Base-by-base conservation (phyloP, 2,888 invertebrate species). In the Leucophenga montana region DNA sequence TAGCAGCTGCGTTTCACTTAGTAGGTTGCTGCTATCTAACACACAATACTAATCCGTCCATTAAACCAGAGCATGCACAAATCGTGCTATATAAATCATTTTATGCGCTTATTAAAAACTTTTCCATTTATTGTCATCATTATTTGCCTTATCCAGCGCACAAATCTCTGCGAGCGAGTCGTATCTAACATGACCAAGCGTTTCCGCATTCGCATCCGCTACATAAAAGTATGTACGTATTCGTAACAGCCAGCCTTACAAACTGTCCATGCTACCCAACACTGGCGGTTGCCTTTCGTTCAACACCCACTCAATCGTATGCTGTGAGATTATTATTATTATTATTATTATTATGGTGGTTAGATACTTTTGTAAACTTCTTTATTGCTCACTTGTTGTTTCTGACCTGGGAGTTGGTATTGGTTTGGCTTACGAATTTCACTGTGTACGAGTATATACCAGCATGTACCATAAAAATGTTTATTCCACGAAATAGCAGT, bases 81-180 rank as follows among this genome's bases (percentile, higher is more conserved):
- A 65, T 20, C 59, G 64, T 71, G 73, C 75, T 68, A 73, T 74
- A 82, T 86, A 86, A 85, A 86, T 86, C 85, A 85, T 83, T 85
- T 85, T 83, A 86, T 79, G 80, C 77, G 81, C 82, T 82, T 84
- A 85, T 85, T 84, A 84, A 83, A 86, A 85, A 86, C 77, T 82
- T 86, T 85, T 85, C 78, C 84, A 85, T 85, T 86, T 85, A 86
- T 86, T 86, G 86, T 86, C 86, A 80, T 85, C 82, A 84, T 86
- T 82, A 46, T 64, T 83, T 84, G 81, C 82, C 80, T 82, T 83
- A 78, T 84, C 77, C 78, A 76, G 78, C 80, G 84, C 83, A 81
- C 84, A 81, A 84, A 81, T 83, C 84, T 83, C 73, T 79, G 79
- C 53, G 22, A 56, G 57, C 46, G 57, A 56, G 14, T 31, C 0